phyloP scores from a whole-genome alignment of 1,140 invertebrate species.

The Halesus radiatus region DNA sequence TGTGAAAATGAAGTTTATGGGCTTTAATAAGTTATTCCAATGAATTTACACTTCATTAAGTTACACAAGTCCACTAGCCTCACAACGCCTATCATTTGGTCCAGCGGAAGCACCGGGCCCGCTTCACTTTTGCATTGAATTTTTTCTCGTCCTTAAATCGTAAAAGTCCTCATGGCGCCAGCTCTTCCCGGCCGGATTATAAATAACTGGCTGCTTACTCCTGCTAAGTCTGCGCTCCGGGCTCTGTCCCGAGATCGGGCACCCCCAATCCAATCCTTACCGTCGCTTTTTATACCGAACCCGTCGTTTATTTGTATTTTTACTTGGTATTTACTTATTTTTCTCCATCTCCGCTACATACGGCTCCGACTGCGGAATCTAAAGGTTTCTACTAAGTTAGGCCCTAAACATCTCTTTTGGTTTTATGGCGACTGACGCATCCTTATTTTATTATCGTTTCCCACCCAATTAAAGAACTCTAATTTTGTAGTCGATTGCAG shows the following conservation, averaged over 20 bases:
- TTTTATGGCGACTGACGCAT: too few species aligned
- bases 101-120: constrained; percentile 19
- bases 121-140: constrained; percentile 26
- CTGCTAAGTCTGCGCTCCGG: not conserved
- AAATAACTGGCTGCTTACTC: constrained; percentile 49
- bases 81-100: not conserved
- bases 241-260: not conserved
- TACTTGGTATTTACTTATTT: too few species aligned
- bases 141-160: constrained; percentile 22
- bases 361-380: too few species aligned
- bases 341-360: too few species aligned
- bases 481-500: not conserved
- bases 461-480: not conserved
- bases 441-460: not conserved
- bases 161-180: constrained; percentile 49
- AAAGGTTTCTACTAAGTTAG: too few species aligned
- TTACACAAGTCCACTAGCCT: not conserved
- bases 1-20: too few species aligned
- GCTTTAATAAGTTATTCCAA: too few species aligned
- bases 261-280: not conserved
- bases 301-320: too few species aligned
- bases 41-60: too few species aligned
- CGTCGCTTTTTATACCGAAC: too few species aligned
- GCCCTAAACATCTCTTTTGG: too few species aligned
- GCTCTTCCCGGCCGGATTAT: constrained; percentile 46